A percentile compares a stretch with the other conserved stretches of the same genome.
Conservation (phyloP, 1,140 invertebrate genomes). For the Drosophila cardini region DNA sequence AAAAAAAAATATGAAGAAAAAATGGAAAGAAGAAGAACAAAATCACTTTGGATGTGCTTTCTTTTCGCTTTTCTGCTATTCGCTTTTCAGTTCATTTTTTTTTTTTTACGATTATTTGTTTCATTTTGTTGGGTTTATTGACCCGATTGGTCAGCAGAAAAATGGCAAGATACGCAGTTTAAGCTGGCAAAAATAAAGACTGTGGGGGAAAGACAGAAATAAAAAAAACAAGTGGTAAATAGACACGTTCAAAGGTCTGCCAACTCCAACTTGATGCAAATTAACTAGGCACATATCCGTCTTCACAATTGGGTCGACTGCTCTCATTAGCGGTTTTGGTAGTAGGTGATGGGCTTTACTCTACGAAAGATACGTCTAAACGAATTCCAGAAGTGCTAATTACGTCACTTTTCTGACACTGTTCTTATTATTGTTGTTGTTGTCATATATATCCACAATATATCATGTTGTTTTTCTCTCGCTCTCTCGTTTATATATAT, state of each 20-base stretch:
- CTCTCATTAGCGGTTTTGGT: conserved; percentile 46
- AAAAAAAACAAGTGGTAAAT: conserved; percentile 1
- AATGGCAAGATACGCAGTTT: conserved; percentile 43
- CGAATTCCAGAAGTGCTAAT: conserved; percentile 52
- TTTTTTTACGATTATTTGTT: conserved; percentile 23
- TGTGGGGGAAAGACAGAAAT: background rate
- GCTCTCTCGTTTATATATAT: conserved; percentile 43
- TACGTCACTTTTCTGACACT: conserved; percentile 41
- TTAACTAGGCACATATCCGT: conserved; percentile 56
- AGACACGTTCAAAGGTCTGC: conserved; percentile 49
- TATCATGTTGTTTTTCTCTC: conserved; percentile 16
- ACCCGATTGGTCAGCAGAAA: conserved; percentile 53
- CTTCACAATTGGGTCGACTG: conserved; percentile 44
- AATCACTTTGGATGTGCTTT: conserved; percentile 23
- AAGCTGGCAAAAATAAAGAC: conserved; percentile 16
- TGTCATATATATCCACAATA: conserved; percentile 27
- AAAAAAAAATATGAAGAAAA: conserved; percentile 4
- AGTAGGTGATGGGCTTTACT: conserved; percentile 3
- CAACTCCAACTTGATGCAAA: conserved; percentile 25
- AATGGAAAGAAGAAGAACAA: background rate
- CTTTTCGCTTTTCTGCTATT: conserved; percentile 17
- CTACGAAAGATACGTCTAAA: conserved; percentile 11
- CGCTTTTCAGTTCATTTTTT: conserved; percentile 18
- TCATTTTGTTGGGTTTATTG: conserved; percentile 40
- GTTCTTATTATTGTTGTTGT: background rate